These are phyloP conservation scores for Brachyopa scutellaris DNA, from an alignment of 2,888 invertebrate genomes.

Conservation along the genomic window DNA sequence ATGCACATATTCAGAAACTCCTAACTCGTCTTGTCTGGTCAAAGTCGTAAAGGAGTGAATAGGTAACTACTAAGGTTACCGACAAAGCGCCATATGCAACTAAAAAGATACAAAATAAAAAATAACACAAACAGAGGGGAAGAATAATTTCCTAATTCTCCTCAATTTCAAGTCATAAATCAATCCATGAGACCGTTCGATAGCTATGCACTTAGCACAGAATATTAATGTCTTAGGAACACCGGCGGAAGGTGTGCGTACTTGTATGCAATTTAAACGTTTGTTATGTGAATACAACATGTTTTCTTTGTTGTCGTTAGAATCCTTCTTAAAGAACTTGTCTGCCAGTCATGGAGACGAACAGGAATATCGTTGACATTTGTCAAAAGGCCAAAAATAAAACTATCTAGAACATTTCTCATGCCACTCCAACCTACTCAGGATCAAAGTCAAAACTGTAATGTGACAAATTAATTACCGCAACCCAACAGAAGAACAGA, in stretches of 20 bases:
- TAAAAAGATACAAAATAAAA: conserved; percentile 23
- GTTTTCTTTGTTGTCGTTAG: conserved; percentile 5
- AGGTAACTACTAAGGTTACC: conserved; percentile 41
- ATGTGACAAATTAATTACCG: conserved; percentile 71
- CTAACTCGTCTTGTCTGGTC: no score
- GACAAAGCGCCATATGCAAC: conserved; percentile 66
- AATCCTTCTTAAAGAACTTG: conserved; percentile 26
- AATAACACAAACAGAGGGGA: conserved; percentile 21
- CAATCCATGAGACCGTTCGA: conserved; percentile 75
- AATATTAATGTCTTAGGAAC: conserved; percentile 69
- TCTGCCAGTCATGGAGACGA: not conserved
- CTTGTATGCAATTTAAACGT: conserved; percentile 9
- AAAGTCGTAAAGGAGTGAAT: conserved; percentile 27
- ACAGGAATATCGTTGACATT: conserved; percentile 44
- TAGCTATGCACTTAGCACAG: conserved; percentile 65
- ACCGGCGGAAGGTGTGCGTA: conserved; percentile 67
- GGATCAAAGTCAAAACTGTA: conserved; percentile 69
- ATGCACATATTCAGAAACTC: no score
- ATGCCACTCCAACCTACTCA: conserved; percentile 56
- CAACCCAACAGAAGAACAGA: conserved; percentile 26
- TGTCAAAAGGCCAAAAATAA: conserved; percentile 67
- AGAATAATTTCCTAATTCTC: conserved; percentile 72
- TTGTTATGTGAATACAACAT: not conserved
- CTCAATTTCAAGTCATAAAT: conserved; percentile 79
- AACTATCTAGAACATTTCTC: conserved; percentile 42